Evolutionary conservation across 1,140 invertebrate genomes (phyloP), one percentile per base, ranked within the genome.

Genomic region (Lasioglossum albipes): DNA sequence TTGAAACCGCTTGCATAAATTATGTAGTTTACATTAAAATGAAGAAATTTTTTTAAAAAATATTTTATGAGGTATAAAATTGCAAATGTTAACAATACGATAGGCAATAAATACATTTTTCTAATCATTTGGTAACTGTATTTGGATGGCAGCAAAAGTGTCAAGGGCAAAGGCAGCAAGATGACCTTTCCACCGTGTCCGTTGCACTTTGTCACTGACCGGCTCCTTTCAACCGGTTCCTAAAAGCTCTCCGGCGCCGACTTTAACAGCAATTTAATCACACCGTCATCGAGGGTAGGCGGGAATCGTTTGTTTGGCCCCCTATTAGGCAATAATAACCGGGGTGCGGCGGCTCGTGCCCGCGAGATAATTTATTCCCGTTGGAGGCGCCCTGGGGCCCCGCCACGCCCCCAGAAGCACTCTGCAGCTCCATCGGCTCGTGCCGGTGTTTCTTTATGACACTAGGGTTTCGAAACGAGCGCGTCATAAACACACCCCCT

Each of bases 241-340:
- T 10, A 62, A 22, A 54, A 74, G 62, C 16, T 59, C 36, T 31
- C 36, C 45, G 82, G 70, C 81, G 68, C 65, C 84, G 69, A 41
- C 79, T 73, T 68, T 76, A 82, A 67, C 85, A 82, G 87, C 82
- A 83, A 89, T 89, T 91, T 89, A 89, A 91, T 91, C 88, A 88
- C 74, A 81, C 75, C 85, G 76, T 88, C 88, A 89, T 91, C 87
- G 86, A 86, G 78, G 84, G 87, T 90, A 88, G 91, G 91, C 89
- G 91, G 90, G 90, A 88, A 89, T 85, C 87, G 86, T 91, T 91
- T 91, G 90, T 92, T 92, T 88, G 89, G 77, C 87, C 82, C 87
- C 90, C 89, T 90, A 91, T 92, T 92, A 92, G 89, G 91, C 85
- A 92, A 91, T 92, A 92, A 92, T 92, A 92, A 92, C 88, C 85